These are phyloP conservation scores for Thunnus albacares DNA, from an alignment of 2,797 vertebrate species.

Conservation along the genomic window DNA sequence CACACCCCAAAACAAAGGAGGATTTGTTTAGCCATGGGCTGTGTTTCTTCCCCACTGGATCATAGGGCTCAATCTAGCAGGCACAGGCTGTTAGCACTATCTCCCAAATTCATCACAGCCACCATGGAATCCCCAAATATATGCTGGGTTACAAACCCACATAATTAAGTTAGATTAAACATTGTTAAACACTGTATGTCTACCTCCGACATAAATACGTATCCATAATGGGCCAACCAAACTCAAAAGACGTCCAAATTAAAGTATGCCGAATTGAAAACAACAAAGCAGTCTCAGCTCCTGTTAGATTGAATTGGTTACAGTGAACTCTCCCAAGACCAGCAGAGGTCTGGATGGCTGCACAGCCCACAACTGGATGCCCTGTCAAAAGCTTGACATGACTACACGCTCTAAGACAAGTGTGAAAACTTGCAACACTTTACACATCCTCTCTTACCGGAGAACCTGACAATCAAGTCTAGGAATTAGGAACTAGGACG, in stretches of 20 bases:
- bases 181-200: constrained; percentile 51
- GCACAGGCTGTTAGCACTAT: constrained; percentile 75
- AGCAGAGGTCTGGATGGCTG: constrained; percentile 22
- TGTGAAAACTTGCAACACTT: constrained; percentile 50
- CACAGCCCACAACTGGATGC: constrained; percentile 45
- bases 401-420: constrained; percentile 43
- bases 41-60: constrained; percentile 82
- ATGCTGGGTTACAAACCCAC: constrained; percentile 65
- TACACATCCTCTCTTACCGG: constrained; percentile 13
- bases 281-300: constrained; percentile 33
- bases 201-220: constrained; percentile 41
- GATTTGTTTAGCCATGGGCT: constrained; percentile 86
- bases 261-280: constrained; percentile 41
- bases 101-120: constrained; percentile 76
- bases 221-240: constrained; percentile 15
- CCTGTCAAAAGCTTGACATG: constrained; percentile 41
- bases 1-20: constrained; percentile 84
- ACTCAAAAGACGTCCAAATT: constrained; percentile 40
- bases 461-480: constrained; percentile 45
- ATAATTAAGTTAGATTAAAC: constrained; percentile 74
- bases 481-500: constrained; percentile 10
- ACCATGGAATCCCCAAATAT: constrained; percentile 75
- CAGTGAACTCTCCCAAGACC: constrained; percentile 19
- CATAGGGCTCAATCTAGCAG: constrained; percentile 80
- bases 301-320: constrained; percentile 49